These are phyloP conservation scores for Lepus oiostolus DNA, from an alignment of 2,797 vertebrate species.

Conservation along the genomic window DNA sequence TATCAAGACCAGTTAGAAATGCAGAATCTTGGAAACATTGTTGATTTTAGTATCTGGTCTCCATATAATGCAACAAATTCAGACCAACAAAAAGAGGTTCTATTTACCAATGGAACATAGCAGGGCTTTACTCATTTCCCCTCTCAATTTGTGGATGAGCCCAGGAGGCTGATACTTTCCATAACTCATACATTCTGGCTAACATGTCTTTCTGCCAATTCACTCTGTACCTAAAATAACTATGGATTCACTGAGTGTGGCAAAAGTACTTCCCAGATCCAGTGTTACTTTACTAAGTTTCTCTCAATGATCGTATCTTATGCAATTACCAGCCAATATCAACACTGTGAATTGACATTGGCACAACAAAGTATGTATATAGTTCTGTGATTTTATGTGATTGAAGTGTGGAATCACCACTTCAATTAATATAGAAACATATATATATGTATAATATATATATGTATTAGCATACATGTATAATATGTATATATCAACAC, in stretches of 20 bases:
- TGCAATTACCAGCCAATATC: not conserved
- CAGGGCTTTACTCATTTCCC: constrained; percentile 59
- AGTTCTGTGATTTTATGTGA: not conserved
- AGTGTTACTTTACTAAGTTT: not conserved
- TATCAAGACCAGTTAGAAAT: too few species aligned
- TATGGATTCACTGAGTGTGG: not conserved
- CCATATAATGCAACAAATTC: too few species aligned
- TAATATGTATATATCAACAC: too few species aligned
- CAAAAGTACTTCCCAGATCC: not conserved
- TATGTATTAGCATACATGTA: too few species aligned
- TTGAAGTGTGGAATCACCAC: too few species aligned
- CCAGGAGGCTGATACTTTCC: constrained; percentile 82
- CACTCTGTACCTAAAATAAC: not conserved
- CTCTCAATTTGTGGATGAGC: constrained; percentile 79
- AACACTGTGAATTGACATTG: not conserved
- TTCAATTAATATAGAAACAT: too few species aligned
- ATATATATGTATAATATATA: too few species aligned
- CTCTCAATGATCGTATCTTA: not conserved
- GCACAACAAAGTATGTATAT: not conserved
- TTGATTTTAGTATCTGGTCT: not conserved
- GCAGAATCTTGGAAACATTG: not conserved
- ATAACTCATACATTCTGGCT: not conserved
- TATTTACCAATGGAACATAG: too few species aligned
- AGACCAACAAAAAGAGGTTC: too few species aligned
- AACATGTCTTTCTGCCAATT: constrained; percentile 74